Conservation (phyloP, 2,113 vertebrate genomes). For the Pitta sordida region DNA sequence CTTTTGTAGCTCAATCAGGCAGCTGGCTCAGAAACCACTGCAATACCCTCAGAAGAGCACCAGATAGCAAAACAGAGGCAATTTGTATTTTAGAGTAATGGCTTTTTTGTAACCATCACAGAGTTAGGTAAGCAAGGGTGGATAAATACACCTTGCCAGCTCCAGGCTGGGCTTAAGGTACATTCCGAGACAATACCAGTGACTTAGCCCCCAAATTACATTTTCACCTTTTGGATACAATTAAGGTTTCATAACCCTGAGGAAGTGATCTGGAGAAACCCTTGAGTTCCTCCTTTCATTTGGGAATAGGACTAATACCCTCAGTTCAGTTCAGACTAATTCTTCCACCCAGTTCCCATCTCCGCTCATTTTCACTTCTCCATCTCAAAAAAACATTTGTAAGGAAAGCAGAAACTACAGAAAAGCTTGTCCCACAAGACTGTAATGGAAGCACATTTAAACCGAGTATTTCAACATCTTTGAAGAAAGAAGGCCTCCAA, state of each 20-base stretch:
- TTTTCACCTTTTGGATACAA: not conserved
- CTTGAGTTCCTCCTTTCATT: not conserved
- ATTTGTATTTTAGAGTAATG: not conserved
- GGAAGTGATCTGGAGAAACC: not conserved
- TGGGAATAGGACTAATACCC: not conserved
- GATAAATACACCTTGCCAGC: not conserved
- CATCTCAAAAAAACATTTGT: not conserved
- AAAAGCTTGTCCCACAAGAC: not conserved
- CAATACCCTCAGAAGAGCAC: not conserved
- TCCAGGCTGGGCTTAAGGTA: not conserved
- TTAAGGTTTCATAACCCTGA: not conserved
- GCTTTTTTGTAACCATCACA: not conserved
- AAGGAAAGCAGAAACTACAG: not conserved
- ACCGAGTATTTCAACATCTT: not conserved
- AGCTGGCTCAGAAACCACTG: not conserved
- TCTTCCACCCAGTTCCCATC: not conserved
- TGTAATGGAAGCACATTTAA: not conserved
- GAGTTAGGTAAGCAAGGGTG: not conserved
- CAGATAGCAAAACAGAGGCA: not conserved
- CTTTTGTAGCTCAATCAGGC: not conserved
- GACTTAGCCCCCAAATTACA: not conserved
- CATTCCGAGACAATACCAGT: not conserved
- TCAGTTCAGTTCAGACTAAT: not conserved
- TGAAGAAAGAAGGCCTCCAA: slow-evolving; percentile 21
- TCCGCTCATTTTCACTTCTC: not conserved